A percentile compares a stretch with the other conserved stretches of the same genome.
Evolutionary conservation across 1,140 invertebrate genomes (phyloP).

Genomic region (Caenorhabditis tropicalis): DNA sequence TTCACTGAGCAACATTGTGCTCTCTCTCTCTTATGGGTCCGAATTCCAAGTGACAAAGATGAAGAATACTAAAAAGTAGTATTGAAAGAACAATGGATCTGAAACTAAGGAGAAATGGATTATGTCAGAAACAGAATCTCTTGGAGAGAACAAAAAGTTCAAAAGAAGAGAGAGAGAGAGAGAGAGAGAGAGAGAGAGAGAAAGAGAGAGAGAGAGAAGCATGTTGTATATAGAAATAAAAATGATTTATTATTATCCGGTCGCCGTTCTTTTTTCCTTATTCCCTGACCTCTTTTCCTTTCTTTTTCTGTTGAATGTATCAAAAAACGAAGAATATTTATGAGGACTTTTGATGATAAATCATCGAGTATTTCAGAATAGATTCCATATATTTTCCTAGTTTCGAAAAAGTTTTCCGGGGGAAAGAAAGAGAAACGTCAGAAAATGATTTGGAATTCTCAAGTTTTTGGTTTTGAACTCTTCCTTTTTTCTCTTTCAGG

Average conservation of each 20-base stretch:
- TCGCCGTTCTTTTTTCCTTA: neutral
- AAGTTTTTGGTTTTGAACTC: neutral
- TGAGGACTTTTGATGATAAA: too few species aligned
- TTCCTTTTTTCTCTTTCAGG: neutral
- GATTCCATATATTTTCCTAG: too few species aligned
- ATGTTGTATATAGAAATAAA: neutral
- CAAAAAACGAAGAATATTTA: too few species aligned
- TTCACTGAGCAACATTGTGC: constrained; percentile 36
- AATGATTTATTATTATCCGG: neutral
- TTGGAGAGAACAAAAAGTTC: neutral
- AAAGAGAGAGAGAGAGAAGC: too few species aligned
- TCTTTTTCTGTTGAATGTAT: too few species aligned
- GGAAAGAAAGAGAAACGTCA: neutral
- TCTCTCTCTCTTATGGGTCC: too few species aligned
- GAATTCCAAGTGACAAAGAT: neutral
- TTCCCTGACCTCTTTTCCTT: neutral
- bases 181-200: too few species aligned
- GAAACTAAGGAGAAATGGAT: neutral
- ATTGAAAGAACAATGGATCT: neutral
- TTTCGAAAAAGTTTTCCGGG: neutral
- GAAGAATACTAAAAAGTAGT: neutral
- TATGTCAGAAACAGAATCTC: neutral
- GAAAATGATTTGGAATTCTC: neutral
- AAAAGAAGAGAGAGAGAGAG: neutral
- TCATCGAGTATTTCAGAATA: too few species aligned